These are phyloP conservation scores for rabbit (Oryctolagus cuniculus) DNA, from an alignment of 2,113 vertebrate genomes.

Conservation along the genomic window mOryCun1.1 NC_091445.1:596001-596500, in stretches of 20 bases:
- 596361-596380: constrained; percentile 35
- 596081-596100: constrained; percentile 42
- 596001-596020: constrained; percentile 47
- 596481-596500: too few species aligned
- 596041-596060: neutral
- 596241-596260: constrained; percentile 23
- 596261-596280: constrained; percentile 14
- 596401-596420: constrained; percentile 21
- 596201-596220: constrained; percentile 57
- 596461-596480: neutral
- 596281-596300: neutral
- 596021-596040: constrained; percentile 48
- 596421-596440: neutral
- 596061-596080: constrained; percentile 50
- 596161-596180: constrained; percentile 55
- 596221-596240: constrained; percentile 36
- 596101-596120: constrained; percentile 62
- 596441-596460: constrained; percentile 16
- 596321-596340: neutral
- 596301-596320: constrained; percentile 13
- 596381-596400: neutral
- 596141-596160: constrained; percentile 49
- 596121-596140: constrained; percentile 56
- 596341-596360: neutral
- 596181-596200: neutral